These are phyloP conservation scores for Calyptomena viridis DNA, from an alignment of 2,113 vertebrate genomes.

Conservation along the genomic window DNA sequence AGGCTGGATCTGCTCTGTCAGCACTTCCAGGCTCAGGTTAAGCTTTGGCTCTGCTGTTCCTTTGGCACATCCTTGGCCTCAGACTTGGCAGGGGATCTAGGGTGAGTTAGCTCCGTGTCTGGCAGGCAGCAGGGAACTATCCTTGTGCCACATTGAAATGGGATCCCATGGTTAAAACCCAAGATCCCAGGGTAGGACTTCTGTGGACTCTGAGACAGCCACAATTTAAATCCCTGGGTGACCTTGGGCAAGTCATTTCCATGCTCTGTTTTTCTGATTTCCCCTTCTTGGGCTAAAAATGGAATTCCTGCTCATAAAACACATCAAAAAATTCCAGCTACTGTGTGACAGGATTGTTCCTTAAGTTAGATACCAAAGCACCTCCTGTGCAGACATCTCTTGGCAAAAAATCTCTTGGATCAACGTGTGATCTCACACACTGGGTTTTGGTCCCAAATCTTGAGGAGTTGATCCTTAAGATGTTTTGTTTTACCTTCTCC, in stretches of 20 bases:
- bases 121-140: not conserved
- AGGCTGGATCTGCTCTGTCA: not conserved
- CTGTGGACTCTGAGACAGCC: fast-evolving
- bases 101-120: not conserved
- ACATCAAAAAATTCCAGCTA: not conserved
- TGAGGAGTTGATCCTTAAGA: not conserved
- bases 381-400: not conserved
- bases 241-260: not conserved
- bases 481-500: not conserved
- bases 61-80: not conserved
- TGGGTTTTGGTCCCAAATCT: fast-evolving
- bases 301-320: not conserved
- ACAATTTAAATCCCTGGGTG: not conserved
- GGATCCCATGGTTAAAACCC: not conserved
- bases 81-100: not conserved
- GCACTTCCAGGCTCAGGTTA: not conserved
- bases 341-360: not conserved
- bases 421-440: fast-evolving
- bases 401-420: not conserved
- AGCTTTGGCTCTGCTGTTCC: not conserved
- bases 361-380: not conserved
- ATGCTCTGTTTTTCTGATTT: not conserved
- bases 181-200: not conserved
- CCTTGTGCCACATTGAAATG: not conserved
- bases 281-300: not conserved